Evolutionary conservation across 2,797 vertebrate genomes (phyloP).

Genomic region (Malurus splendens): DNA sequence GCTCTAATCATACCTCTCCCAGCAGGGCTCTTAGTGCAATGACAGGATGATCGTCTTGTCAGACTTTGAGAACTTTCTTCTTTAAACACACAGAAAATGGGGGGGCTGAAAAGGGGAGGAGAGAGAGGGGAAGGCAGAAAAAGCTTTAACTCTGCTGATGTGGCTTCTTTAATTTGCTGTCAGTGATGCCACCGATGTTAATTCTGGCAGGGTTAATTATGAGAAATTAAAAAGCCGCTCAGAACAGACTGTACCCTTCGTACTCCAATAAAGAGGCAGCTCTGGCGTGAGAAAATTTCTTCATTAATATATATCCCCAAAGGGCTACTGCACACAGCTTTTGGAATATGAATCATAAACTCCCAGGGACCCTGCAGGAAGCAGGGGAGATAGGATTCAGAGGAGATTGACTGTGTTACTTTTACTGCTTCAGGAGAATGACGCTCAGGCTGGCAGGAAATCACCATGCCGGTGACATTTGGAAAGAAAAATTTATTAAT

Average conservation of each 20-base stretch:
- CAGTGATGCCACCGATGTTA: conserved; percentile 57
- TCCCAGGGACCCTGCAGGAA: conserved; percentile 50
- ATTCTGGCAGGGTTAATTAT: conserved; percentile 73
- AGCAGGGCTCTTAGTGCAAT: conserved; percentile 25
- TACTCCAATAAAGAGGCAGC: conserved; percentile 64
- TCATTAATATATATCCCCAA: conserved; percentile 73
- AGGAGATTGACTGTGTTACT: conserved; percentile 58
- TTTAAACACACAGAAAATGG: conserved; percentile 13
- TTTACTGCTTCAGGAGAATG: conserved; percentile 59
- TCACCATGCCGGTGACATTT: conserved; percentile 62
- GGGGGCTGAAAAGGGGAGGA: neutral
- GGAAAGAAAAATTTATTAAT: conserved; percentile 64
- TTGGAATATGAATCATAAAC: conserved; percentile 70
- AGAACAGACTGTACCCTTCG: conserved; percentile 71
- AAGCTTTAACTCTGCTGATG: conserved; percentile 32
- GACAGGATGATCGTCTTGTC: conserved; percentile 49
- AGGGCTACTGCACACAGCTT: conserved; percentile 40
- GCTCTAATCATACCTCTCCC: conserved; percentile 40
- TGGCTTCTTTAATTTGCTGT: conserved; percentile 62
- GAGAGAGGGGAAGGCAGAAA: neutral
- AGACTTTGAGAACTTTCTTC: conserved; percentile 56
- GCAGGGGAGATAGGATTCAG: conserved; percentile 57
- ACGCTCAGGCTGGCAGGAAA: conserved; percentile 49
- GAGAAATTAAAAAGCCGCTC: conserved; percentile 70
- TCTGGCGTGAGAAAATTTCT: conserved; percentile 67